Conservation (phyloP, 2,797 vertebrate genomes). For the Pygocentrus nattereri region DNA sequence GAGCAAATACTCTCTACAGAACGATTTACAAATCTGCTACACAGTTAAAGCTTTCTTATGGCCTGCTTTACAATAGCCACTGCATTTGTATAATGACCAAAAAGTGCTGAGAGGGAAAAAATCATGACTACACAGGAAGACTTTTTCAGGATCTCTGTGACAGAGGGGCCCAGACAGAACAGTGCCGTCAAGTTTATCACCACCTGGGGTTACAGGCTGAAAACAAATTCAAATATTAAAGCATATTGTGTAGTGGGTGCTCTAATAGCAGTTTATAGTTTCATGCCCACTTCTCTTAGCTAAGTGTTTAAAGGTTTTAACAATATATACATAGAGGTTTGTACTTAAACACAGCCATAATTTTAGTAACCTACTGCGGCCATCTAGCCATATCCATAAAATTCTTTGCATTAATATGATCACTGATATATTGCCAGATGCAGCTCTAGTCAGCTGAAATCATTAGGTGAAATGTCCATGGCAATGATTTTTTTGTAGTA, state of each 20-base stretch:
- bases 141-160: not conserved
- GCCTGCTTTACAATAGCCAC: not conserved
- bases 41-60: not conserved
- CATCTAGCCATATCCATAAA: no score
- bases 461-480: no score
- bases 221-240: not conserved
- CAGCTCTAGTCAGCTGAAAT: no score
- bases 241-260: not conserved
- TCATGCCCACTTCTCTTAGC: no score
- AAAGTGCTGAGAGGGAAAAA: not conserved
- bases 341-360: no score
- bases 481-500: no score
- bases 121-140: conserved; percentile 8
- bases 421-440: no score
- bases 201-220: not conserved
- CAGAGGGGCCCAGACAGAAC: not conserved
- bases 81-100: not conserved
- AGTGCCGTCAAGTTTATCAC: not conserved
- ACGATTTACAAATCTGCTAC: conserved; percentile 26
- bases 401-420: no score
- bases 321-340: no score
- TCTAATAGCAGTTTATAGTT: not conserved
- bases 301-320: no score
- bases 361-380: no score
- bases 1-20: conserved; percentile 13